Evolutionary conservation across 2,888 invertebrate species (phyloP), one percentile per base, ranked within the genome.

Genomic region (Hymenopus coronatus): DNA sequence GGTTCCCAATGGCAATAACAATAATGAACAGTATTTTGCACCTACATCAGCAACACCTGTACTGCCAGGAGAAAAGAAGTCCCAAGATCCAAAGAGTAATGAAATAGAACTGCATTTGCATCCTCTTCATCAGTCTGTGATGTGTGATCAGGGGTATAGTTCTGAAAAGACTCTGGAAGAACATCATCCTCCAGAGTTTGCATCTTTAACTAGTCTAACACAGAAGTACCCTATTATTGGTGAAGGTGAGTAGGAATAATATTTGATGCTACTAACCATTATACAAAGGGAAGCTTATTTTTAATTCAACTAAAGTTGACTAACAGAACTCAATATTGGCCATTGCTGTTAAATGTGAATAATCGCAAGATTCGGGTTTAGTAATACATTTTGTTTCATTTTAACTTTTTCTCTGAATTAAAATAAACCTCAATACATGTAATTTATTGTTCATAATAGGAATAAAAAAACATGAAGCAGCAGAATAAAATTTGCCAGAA

Each of bases 91-190:
- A 46, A 83, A 89, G 86, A 83, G 82, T 40, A 83, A 88, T 70
- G 90, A 88, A 54, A 40, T 88, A 27, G 85, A 89, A 85, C 46
- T 91, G 86, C 87, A 89, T 30, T 89, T 90, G 82, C 90, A 89
- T 83, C 90, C 90, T 46, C 86, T 87, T 28, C 89, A 87, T 28
- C 93, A 94, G 2, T 70, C 88, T 25, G 89, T 83, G 25, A 88
- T 90, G 88, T 88, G 90, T 28, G 96, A 97, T 93, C 96, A 96
- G 92, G 97, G 97, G 82, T 97, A 97, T 93, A 96, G 96, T 0
- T 96, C 96, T 15, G 96, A 97, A 92, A 94, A 96, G 84, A 96
- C 96, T 0, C 97, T 97, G 2, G 97, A 97, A 93, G 97, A 97
- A 91, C 97, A 97, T 93, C 83, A 88, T 9, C 89, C 87, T n/a